Base-by-base conservation (phyloP, 2,888 invertebrate species). In the Euspilapteryx auroguttella region DNA sequence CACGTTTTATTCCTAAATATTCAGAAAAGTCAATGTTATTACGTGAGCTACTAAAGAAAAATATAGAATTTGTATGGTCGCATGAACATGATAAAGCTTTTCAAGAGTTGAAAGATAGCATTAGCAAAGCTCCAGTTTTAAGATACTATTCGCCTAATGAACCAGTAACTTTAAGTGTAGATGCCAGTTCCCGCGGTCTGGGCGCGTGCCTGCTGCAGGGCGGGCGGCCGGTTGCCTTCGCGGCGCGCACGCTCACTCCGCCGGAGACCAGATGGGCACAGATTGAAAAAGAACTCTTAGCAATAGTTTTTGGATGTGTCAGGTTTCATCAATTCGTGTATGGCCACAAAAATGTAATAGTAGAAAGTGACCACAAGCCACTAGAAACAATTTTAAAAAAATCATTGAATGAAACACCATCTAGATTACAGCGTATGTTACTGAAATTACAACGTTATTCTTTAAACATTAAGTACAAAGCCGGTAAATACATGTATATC, bases 311-410 rank as follows among this genome's bases (percentile, higher is more conserved):
- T 11, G 24, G 24, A 9, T 24, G 24, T 24, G n/a, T 6, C 7
- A 7, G 10, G 7, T 35, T 34, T 21, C 33, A 38, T 6, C 32
- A 25, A 4, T 35, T 33, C 11, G 31, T 38, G 2, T 38, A 27
- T 25, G 38, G 34, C 2, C 33, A 32, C 11, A 21, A 39, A 17
- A 32, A 34, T 17, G 27, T 46, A 2, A 36, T 29, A 11, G 37
- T 51, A 3, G 30, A 44, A 20, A 40, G 40, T 17, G 50, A 54
- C 33, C 48, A 54, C 30, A 48, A 47, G 31, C 50, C 46, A 0
- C 31, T 53, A 9, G 45, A 39, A 14, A 15, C 41, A 4, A 38
- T 52, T 15, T 46, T 47, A 34, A 37, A 39, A 32, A 45, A 44
- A 33, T 32, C 38, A 27, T 32, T 46, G 7, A 30, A 33, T 22